Base-by-base conservation (phyloP, 2,888 invertebrate species). In the Norana najaformis region DNA sequence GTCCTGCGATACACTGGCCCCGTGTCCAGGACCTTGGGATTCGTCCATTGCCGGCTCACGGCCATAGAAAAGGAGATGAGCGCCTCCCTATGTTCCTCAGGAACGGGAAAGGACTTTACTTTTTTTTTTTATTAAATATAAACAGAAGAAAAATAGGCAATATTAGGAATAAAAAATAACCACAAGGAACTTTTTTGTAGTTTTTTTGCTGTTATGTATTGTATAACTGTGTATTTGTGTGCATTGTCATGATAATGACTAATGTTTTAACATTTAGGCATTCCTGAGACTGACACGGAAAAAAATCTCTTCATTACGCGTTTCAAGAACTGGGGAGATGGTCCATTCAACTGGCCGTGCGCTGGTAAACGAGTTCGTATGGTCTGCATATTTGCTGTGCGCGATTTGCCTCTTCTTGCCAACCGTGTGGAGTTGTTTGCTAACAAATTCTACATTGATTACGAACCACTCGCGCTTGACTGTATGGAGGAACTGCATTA, bases 401-500 rank as follows among this genome's bases (percentile, higher is more conserved):
- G 93, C 23, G 95, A 95, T 90, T 92, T 95, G 36, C 93, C 93
- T 14, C 37, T 92, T 14, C 90, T 95, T 16, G 90, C 92, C 3
- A 89, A 89, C 2, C 90, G 93, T 41, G 92, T 92, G 14, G 93
- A 94, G 88, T 90, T 95, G 30, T 94, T 95, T 90, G 93, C 93
- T 39, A 95, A 95, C 92, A 95, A 95, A 90, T 93, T 95, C 88
- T 93, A 94, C 89, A 53, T 93, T n/a, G 91, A 94, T 88, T 93
- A 92, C 89, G 91, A 94, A 82, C 93, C 93, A 0, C 92, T 93
- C 36, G n/a, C 89, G 34, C 92, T 94, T 4, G 92, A 93, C 47
- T 94, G 94, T 90, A 90, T 94, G 91, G 93, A 93, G 88, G 93
- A 93, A 88, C 88, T 93, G 23, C 91, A 91, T 83, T 92, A 91